Evolutionary conservation across 2,797 vertebrate genomes (phyloP).

Genomic region (Paguma larvata): DNA sequence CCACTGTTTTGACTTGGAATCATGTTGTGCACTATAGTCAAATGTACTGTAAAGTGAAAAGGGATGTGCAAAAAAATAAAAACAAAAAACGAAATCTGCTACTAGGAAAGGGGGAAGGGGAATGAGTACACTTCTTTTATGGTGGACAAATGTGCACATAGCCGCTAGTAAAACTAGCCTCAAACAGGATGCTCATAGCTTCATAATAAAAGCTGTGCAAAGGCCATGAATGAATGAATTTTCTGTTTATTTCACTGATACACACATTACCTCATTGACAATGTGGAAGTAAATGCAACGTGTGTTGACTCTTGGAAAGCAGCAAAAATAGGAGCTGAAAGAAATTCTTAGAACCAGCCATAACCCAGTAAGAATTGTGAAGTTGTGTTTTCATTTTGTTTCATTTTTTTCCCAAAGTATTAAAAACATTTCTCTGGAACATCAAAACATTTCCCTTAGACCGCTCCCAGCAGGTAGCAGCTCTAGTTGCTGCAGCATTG

Average conservation of each 20-base stretch:
- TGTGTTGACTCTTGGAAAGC: constrained; percentile 81
- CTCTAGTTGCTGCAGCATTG: constrained; percentile 80
- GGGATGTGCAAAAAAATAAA: constrained; percentile 95
- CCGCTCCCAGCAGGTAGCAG: constrained; percentile 73
- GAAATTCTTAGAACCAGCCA: constrained; percentile 79
- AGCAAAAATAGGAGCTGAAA: constrained; percentile 78
- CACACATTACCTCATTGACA: constrained; percentile 92
- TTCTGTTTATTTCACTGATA: constrained; percentile 90
- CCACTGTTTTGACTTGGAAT: constrained; percentile 92
- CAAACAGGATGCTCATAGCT: constrained; percentile 91
- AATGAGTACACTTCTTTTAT: constrained; percentile 88
- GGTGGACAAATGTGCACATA: constrained; percentile 90
- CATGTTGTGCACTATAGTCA: constrained; percentile 98
- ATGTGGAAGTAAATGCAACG: constrained; percentile 85
- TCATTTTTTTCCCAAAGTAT: constrained; percentile 67
- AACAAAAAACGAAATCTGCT: constrained; percentile 81
- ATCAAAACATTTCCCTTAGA: constrained; percentile 80
- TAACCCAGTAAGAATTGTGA: constrained; percentile 80
- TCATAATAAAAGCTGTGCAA: constrained; percentile 92
- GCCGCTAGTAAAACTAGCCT: constrained; percentile 91
- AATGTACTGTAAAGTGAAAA: constrained; percentile 99
- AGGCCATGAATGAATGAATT: constrained; percentile 90
- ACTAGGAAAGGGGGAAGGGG: constrained; percentile 89
- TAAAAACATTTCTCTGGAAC: constrained; percentile 69
- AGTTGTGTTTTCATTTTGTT: constrained; percentile 75